Conservation (phyloP, 2,113 vertebrate species). For the Pionites leucogaster region DNA sequence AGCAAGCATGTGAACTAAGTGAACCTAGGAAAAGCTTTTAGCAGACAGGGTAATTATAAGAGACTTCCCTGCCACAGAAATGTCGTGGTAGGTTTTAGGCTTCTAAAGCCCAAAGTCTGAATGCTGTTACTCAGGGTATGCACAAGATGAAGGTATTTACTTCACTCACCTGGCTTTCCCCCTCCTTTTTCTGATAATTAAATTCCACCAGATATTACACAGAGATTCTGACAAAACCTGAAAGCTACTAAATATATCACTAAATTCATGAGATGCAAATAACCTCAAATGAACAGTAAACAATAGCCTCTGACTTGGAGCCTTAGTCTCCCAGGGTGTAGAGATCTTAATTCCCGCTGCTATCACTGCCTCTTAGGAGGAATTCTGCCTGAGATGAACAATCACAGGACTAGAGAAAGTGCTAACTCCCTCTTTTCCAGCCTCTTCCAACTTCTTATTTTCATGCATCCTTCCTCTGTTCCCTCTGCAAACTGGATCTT, state of each 20-base stretch:
- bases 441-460: background rate
- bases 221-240: background rate
- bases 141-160: background rate
- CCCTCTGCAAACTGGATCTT: background rate
- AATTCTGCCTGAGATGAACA: background rate
- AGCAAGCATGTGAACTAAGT: background rate
- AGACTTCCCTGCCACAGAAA: background rate
- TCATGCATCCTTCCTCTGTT: background rate
- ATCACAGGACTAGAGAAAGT: background rate
- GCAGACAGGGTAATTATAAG: background rate
- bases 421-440: background rate
- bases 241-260: background rate
- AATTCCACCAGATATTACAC: background rate
- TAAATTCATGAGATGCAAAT: constrained; percentile 26
- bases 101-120: background rate
- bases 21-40: background rate
- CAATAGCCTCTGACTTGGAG: background rate
- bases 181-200: background rate
- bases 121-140: background rate
- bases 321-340: background rate
- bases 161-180: background rate
- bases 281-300: background rate
- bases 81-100: background rate
- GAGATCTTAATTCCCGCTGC: background rate
- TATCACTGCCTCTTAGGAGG: background rate